A percentile compares a stretch with the other conserved stretches of the same genome.
phyloP scores from a whole-genome alignment of 1,140 invertebrate species.

The Cherax destructor region DNA sequence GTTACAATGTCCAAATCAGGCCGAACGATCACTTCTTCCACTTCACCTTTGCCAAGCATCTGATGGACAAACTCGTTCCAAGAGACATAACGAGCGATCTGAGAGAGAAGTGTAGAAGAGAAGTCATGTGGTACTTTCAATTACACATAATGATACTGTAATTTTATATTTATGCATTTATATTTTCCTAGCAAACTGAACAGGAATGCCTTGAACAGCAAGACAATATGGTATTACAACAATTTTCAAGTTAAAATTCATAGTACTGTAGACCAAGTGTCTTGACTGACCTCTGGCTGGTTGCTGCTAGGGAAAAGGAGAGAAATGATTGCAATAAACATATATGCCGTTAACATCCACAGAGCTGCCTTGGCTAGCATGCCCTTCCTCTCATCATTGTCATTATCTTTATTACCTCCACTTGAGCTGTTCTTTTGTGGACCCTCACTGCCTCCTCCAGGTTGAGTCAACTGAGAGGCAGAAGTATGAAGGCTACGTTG shows the following conservation, averaged over 20 bases:
- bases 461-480: conserved; percentile 29
- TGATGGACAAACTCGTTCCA: conserved; percentile 97
- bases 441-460: not conserved
- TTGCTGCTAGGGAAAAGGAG: conserved; percentile 83
- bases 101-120: not conserved
- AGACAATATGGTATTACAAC: not conserved
- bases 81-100: conserved; percentile 82
- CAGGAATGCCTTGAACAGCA: not conserved
- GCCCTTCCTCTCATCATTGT: conserved; percentile 81
- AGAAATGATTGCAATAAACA: conserved; percentile 83
- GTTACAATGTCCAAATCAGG: conserved; percentile 89
- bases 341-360: conserved; percentile 85
- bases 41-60: conserved; percentile 94
- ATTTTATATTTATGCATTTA: not conserved
- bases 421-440: conserved; percentile 3
- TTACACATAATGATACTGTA: not conserved
- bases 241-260: not conserved
- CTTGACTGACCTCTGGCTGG: conserved; percentile 81
- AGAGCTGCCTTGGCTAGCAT: conserved; percentile 84
- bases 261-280: not conserved
- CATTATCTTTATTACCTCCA: conserved; percentile 74
- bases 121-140: not conserved
- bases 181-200: not conserved
- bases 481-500: conserved; percentile 16
- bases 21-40: conserved; percentile 88